Conservation (phyloP, 2,888 invertebrate species). For the Amphipoea lucens region DNA sequence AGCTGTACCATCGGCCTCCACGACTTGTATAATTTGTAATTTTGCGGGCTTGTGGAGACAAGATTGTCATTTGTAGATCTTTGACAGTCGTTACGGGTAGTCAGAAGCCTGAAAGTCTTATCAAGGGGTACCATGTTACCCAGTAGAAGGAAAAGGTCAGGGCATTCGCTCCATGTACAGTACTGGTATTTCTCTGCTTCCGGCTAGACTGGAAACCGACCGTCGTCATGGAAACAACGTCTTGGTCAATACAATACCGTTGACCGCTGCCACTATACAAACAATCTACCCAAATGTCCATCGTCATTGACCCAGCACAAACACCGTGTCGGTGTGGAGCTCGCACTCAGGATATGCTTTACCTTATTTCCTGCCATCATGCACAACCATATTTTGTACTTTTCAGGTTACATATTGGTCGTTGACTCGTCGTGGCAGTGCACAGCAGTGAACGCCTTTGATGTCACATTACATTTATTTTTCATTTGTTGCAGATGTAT, state of each 20-base stretch:
- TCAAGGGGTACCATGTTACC: background rate
- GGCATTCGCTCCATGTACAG: background rate
- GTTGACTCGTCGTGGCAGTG: too few relatives aligned
- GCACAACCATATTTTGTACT: background rate
- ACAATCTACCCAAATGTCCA: background rate
- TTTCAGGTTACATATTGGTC: background rate
- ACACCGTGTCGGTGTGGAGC: background rate
- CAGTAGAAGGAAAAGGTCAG: background rate
- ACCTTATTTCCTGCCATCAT: background rate
- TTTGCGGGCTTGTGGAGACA: background rate
- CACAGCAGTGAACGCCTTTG: background rate
- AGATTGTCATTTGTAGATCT: background rate
- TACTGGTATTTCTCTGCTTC: background rate
- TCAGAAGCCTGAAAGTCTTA: background rate
- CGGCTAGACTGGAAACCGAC: background rate
- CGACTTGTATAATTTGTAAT: background rate
- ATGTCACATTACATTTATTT: background rate
- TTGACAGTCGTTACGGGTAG: background rate
- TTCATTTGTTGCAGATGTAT: constrained; percentile 82
- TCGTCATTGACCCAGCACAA: background rate
- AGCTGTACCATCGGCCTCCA: background rate
- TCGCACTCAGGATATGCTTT: too few relatives aligned
- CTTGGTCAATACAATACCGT: background rate
- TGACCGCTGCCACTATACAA: background rate
- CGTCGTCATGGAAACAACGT: background rate